Conservation (phyloP, 2,113 vertebrate species). For the Ascaphus truei region DNA sequence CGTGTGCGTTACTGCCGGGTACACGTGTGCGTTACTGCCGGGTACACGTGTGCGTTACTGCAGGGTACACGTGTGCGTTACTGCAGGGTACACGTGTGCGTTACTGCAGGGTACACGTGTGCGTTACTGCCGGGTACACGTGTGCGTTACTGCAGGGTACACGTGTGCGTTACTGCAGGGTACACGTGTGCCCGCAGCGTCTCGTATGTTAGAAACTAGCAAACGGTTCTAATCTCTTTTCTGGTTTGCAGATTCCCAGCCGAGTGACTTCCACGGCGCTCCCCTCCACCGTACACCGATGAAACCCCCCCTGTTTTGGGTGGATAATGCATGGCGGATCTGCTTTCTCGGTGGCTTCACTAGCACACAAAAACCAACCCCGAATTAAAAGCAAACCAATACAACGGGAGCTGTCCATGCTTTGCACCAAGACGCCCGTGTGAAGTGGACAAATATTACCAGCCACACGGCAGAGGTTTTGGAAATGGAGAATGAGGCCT, state of each 20-base stretch:
- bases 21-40: too few relatives aligned
- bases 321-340: constrained; percentile 77
- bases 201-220: too few relatives aligned
- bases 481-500: constrained; percentile 53
- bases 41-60: too few relatives aligned
- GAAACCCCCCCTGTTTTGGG: constrained; percentile 73
- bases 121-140: too few relatives aligned
- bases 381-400: constrained; percentile 14
- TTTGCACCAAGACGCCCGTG: constrained; percentile 28
- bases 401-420: constrained; percentile 20
- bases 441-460: constrained; percentile 10
- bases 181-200: too few relatives aligned
- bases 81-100: too few relatives aligned
- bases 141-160: too few relatives aligned
- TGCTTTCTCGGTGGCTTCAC: constrained; percentile 71
- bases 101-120: too few relatives aligned
- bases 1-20: too few relatives aligned
- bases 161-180: too few relatives aligned
- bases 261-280: constrained; percentile 84
- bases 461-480: constrained; percentile 58
- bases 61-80: too few relatives aligned
- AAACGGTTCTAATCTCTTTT: too few relatives aligned
- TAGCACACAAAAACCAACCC: constrained; percentile 58
- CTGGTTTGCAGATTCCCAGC: constrained; percentile 83
- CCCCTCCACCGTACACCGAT: constrained; percentile 81